A percentile compares a stretch with the other conserved stretches of the same genome.
Conservation (phyloP, 2,113 vertebrate genomes). For the Pseudorasbora parva region DNA sequence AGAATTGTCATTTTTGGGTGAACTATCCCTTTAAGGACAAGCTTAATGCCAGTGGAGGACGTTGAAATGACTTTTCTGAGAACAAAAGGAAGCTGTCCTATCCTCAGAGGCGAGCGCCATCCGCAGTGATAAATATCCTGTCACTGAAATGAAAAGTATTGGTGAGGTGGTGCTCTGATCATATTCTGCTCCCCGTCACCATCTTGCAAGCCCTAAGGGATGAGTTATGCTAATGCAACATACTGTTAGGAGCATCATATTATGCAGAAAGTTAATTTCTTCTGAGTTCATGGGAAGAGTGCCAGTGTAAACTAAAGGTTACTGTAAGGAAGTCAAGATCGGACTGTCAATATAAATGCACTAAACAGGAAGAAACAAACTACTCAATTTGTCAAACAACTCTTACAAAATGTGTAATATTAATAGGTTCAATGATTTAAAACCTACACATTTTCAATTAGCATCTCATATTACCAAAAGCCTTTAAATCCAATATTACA, state of each 20-base stretch:
- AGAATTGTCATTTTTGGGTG: too few relatives aligned
- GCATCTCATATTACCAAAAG: background rate
- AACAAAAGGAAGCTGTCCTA: background rate
- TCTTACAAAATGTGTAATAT: background rate
- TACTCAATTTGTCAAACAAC: background rate
- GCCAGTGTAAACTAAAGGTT: slow-evolving; percentile 35
- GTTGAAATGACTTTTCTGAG: background rate
- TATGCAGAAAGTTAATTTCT: slow-evolving; percentile 40
- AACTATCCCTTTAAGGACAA: too few relatives aligned
- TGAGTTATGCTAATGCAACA: slow-evolving; percentile 18
- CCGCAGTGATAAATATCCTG: slow-evolving; percentile 1
- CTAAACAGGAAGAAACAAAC: too few relatives aligned
- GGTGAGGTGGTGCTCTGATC: background rate
- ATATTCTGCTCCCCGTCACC: background rate
- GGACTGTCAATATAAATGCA: background rate
- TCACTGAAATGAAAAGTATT: background rate
- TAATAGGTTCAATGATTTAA: background rate
- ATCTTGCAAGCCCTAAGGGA: slow-evolving; percentile 14
- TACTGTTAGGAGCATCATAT: slow-evolving; percentile 21
- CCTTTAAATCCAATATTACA: background rate
- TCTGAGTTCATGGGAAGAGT: slow-evolving; percentile 1
- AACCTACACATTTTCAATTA: background rate
- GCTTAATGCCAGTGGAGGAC: too few relatives aligned
- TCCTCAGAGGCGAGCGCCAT: background rate
- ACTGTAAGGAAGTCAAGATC: background rate